phyloP scores from a whole-genome alignment of 2,888 invertebrate species.

The Apamea epomidion region DNA sequence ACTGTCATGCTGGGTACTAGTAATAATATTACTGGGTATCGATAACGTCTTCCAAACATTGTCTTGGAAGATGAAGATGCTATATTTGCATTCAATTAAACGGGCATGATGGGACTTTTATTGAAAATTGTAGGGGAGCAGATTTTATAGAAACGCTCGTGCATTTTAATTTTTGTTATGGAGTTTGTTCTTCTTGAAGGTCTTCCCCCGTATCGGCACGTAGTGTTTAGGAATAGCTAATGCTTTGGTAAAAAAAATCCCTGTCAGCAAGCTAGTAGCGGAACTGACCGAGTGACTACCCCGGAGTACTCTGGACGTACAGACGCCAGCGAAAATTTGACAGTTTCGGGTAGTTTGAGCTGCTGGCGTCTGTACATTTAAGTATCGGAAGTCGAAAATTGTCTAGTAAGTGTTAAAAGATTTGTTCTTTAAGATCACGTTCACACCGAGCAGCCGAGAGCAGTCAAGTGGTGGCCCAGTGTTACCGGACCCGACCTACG shows the following conservation, averaged over 20 bases:
- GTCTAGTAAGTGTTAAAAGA: background rate
- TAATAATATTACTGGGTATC: constrained; percentile 52
- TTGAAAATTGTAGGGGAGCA: background rate
- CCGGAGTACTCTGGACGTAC: background rate
- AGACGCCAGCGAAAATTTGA: too few species aligned
- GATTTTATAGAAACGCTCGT: background rate
- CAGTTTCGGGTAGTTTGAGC: too few species aligned
- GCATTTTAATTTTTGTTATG: constrained; percentile 2
- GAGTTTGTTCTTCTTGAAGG: background rate
- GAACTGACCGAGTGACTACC: background rate
- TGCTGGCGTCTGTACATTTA: too few species aligned
- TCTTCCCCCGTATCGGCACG: background rate
- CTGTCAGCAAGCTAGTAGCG: background rate
- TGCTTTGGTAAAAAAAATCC: too few species aligned
- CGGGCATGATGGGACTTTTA: background rate
- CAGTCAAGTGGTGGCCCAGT: too few species aligned
- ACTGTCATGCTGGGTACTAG: constrained; percentile 17
- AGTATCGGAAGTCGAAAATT: background rate
- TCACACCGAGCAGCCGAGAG: background rate
- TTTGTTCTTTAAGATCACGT: background rate
- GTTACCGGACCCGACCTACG: too few species aligned
- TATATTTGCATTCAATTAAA: constrained; percentile 47
- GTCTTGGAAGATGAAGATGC: constrained; percentile 25
- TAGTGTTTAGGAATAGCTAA: background rate
- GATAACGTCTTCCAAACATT: constrained; percentile 41